Base-by-base conservation (phyloP, 2,888 invertebrate genomes). In the Dioctria linearis region DNA sequence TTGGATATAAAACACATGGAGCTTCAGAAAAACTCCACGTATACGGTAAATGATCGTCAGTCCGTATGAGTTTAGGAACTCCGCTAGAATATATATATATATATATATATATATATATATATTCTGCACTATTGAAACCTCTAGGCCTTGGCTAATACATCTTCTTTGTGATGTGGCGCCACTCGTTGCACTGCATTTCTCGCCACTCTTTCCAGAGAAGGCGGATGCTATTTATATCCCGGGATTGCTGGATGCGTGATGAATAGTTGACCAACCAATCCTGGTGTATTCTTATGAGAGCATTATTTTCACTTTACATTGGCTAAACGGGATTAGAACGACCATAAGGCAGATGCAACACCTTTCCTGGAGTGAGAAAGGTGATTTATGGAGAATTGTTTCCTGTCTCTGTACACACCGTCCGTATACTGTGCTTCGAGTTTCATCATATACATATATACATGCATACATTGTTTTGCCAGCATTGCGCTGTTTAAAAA, bases 341-440 rank as follows among this genome's bases (percentile, higher is more conserved):
- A 63, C 61, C 76, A 11, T n/a, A n/a, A 49, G 76, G 61, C 63
- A 63, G 13, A 63, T 49, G 51, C 63, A 76, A 39, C 76, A 76
- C 76, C 76, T 76, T 76, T 76, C 76, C 37, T 76, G 76, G 49
- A 42, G 37, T 42, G 42, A 3, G 57, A 79, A 67, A 46, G 46
- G 76, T 79, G 79, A 79, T 79, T 79, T 79, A 79, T 69, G 67
- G 42, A 49, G 69, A 79, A 79, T 79, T 79, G 57, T 79, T 67
- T 69, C 11, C 42, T 71, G 39, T 54, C 4, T 25, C 37, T 54
- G 6, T 13, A 13, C 42, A 11, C 42, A 46, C 49, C 49, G 9
- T 6, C 49, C 25, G 25, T 25, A n/a, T 54, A 11, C 54, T 11
- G 54, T 4, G n/a, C 54, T 54, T 54, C 3, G 11, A 54, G n/a